Percentiles rank a stretch among this genome's conserved stretches.
Evolutionary conservation across 1,140 invertebrate genomes (phyloP).

Genomic region (Drosophila biarmipes): DNA sequence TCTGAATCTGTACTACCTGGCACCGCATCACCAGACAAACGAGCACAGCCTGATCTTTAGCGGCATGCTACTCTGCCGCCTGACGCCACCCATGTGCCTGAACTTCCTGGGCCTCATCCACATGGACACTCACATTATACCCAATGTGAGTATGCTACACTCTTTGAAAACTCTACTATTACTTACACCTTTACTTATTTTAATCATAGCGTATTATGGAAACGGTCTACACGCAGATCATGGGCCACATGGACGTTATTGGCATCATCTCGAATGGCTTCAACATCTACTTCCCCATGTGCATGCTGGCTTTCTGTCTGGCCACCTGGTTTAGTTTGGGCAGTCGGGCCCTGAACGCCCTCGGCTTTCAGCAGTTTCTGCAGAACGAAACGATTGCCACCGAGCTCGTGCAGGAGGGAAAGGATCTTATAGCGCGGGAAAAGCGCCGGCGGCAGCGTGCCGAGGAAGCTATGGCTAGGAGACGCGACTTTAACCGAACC

Average conservation of each 20-base stretch:
- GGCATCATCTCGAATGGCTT: constrained; percentile 98
- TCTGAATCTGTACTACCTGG: constrained; percentile 98
- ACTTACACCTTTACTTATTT: constrained; percentile 81
- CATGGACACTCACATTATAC: constrained; percentile 98
- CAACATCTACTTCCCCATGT: constrained; percentile 99
- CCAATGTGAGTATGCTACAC: constrained; percentile 84
- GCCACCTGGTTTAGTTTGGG: constrained; percentile 98
- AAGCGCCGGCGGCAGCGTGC: constrained; percentile 92
- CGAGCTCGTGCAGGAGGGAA: constrained; percentile 96
- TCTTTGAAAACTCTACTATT: neutral
- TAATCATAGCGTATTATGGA: constrained; percentile 70
- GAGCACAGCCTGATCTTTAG: constrained; percentile 99
- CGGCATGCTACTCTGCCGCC: constrained; percentile 97
- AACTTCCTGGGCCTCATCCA: constrained; percentile 99
- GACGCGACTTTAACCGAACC: constrained; percentile 88
- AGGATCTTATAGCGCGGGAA: constrained; percentile 95
- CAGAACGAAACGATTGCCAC: constrained; percentile 96
- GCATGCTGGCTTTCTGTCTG: constrained; percentile 96
- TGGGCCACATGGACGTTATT: constrained; percentile 99
- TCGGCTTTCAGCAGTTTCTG: constrained; percentile 98
- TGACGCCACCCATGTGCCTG: constrained; percentile 99
- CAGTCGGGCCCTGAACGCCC: constrained; percentile 92
- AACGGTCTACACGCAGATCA: constrained; percentile 90
- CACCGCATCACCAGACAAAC: constrained; percentile 98
- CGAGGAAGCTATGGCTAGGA: constrained; percentile 90